Base-by-base conservation (phyloP, 2,888 invertebrate genomes). In the Phengaris arion region DNA sequence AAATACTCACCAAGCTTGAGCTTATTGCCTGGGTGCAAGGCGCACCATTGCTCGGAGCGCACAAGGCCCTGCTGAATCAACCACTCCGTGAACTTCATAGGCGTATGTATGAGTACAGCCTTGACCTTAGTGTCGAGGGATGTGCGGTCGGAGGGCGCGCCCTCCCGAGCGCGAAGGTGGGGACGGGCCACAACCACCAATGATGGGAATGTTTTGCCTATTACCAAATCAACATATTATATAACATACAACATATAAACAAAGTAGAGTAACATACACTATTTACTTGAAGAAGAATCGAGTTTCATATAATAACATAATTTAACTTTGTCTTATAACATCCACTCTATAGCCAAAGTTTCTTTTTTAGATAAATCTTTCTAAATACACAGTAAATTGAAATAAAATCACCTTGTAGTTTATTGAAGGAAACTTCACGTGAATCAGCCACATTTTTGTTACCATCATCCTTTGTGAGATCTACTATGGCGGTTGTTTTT, bases 71-170 rank as follows among this genome's bases (percentile, higher is more conserved):
- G 96, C 84, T 98, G 97, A 77, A 98, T 97, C 74, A 98, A 94
- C 97, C 98, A 98, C 90, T 98, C 98, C 0, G 97, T 97, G 84
- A 98, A 97, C 88, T 97, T 97, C 79, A 97, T 96, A 0, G 97
- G 96, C 0, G 96, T 95, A 84, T 96, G 95, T 95, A 97, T 96
- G 13, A 98, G 90, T 6, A 97, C 96, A 1, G 96, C 94, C 87
- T 98, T 98, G 1, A 98, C 97, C 87, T 96, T 96, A 59, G 95
- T 94, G 90, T 98, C 98, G 5, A 96, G 88, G 45, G 94, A 90
- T 0, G 94, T 91, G 13, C 96, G 94, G 82, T 96, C 96, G 0
- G 94, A 87, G 0, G 91, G 88, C 0, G 94, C 90, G 64, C 91
- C 85, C 78, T 97, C 96, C 85, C 96, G 96, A 0, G 95, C 94